phyloP scores from a whole-genome alignment of 1,140 invertebrate genomes.

The Pentalonia nigronervosa region DNA sequence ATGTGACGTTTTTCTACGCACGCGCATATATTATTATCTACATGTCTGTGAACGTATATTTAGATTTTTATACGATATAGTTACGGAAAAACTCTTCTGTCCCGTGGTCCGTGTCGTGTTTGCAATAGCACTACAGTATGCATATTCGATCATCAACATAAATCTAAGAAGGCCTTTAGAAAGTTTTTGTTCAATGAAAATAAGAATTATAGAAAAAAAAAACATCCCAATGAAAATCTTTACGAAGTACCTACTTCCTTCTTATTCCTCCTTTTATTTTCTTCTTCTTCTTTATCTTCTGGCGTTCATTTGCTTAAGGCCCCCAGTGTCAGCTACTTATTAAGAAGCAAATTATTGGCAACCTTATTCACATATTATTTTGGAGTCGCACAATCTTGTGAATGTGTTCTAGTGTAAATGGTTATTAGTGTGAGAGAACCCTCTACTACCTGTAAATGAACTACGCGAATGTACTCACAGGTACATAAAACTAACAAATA shows the following conservation, averaged over 20 bases:
- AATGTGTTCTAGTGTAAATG: too few relatives aligned
- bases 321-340: too few relatives aligned
- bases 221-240: background rate
- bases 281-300: background rate
- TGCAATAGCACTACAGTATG: background rate
- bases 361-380: too few relatives aligned
- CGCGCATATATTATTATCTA: background rate
- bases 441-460: too few relatives aligned
- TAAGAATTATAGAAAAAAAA: constrained; percentile 1
- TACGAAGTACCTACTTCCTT: background rate
- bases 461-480: too few relatives aligned
- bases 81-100: background rate
- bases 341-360: too few relatives aligned
- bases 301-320: background rate
- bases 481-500: too few relatives aligned
- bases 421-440: too few relatives aligned
- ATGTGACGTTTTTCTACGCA: background rate
- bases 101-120: background rate
- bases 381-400: too few relatives aligned
- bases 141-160: constrained; percentile 37
- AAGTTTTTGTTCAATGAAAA: constrained; percentile 1
- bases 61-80: background rate
- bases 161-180: background rate
- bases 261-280: background rate
- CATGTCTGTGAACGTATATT: background rate